Evolutionary conservation across 2,888 invertebrate genomes (phyloP), one percentile per base, ranked within the genome.

Genomic region (Helleia helle): DNA sequence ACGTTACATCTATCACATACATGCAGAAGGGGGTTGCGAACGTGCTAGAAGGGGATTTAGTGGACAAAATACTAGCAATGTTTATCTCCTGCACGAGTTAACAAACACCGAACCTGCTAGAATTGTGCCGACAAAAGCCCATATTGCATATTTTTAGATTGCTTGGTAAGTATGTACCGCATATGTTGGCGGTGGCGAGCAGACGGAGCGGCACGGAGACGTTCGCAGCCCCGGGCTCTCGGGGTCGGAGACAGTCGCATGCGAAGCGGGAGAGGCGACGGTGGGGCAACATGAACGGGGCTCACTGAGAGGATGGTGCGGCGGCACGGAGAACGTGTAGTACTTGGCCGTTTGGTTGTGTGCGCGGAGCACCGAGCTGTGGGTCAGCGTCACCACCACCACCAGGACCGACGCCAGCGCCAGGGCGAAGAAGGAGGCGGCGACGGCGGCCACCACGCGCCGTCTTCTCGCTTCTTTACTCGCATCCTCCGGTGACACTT

Each of bases 321-420:
- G 83, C 75, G 85, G 85, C 76, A 83, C 86, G 75, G 88, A 87
- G 75, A 88, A 88, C 68, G 88, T 87, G 73, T 88, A 88, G 73
- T 87, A 86, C 85, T 88, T 88, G 74, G 88, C 87, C 58, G 88
- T 87, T 68, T 89, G 88, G 65, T 87, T 86, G 68, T 88, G 87
- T 47, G 88, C 87, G 59, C 85, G 87, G 46, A 87, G 81, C 58
- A 89, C 89, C 55, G 89, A 88, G 73, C 90, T 88, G 79, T 90
- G 91, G 34, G 91, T 93, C 65, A 93, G 86, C 41, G 93, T 93
- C 59, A 93, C 88, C 63, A 93, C 88, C 64, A 93, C 92, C 59
- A 91, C 91, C 60, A 92, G 88, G 49, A 93, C 88, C 58, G 92
- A 90, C 44, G 92, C 89, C 58, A 90, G 86, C 53, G 90, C 88